phyloP scores from a whole-genome alignment of 2,113 vertebrate genomes.

The Enhydra lutris region DNA sequence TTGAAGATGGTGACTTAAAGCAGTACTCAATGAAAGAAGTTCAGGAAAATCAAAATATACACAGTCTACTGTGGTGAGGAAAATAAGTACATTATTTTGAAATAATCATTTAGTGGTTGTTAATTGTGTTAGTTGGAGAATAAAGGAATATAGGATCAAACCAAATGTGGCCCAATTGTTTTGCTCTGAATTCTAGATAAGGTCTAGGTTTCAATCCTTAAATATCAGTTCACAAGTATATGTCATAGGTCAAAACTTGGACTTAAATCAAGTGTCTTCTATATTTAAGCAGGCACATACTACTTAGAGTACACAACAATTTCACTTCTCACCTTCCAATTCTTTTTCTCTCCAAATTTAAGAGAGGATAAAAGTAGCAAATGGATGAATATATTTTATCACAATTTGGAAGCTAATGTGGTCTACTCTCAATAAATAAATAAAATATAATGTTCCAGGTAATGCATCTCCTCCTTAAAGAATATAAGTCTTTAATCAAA shows the following conservation, averaged over 20 bases:
- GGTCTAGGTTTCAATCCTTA: not conserved
- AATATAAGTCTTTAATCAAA: not conserved
- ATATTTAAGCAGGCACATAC: not conserved
- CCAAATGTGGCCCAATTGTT: not conserved
- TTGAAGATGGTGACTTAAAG: conserved; percentile 59
- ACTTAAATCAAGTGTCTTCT: not conserved
- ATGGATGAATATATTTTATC: not conserved
- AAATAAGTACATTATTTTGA: not conserved
- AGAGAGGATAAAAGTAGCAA: not conserved
- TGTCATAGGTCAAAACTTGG: not conserved
- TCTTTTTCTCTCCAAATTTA: not conserved
- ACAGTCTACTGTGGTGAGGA: conserved; percentile 49
- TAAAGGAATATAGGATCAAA: not conserved
- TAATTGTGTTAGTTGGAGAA: not conserved
- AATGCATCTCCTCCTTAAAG: not conserved
- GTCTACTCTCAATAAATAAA: not conserved
- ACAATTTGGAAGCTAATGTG: not conserved
- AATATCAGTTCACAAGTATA: not conserved
- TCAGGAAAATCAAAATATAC: conserved; percentile 4
- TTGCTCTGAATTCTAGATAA: not conserved
- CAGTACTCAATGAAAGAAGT: conserved; percentile 38
- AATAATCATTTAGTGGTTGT: not conserved
- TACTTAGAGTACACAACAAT: not conserved
- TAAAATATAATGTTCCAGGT: not conserved
- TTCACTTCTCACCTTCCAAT: not conserved